Base-by-base conservation (phyloP, 2,888 invertebrate genomes). In the Trachelus iudaicus region DNA sequence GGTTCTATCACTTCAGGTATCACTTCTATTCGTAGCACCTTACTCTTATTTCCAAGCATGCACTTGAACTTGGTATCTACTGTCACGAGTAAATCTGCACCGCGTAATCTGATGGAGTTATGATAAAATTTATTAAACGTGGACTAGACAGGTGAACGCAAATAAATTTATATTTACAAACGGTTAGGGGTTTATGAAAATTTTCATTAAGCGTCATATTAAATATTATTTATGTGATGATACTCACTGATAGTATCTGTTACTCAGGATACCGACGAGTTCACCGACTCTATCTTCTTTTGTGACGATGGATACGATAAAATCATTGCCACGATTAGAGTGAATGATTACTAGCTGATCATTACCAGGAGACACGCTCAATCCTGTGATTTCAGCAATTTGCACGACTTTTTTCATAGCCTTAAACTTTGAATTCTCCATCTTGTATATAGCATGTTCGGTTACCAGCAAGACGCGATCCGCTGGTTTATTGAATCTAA, bases 271-370 rank as follows among this genome's bases (percentile, higher is more conserved):
- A 23, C 98, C 98, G 23, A 98, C 94, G 40, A 98, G 93, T 91
- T 98, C 98, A 0, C 98, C 98, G 76, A 98, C 94, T 82, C 96
- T 93, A 91, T 98, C 97, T 81, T 96, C 95, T 56, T 90, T 91
- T 11, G 92, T 86, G 73, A 92, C 92, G 80, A 98, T 93, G 0
- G 97, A 96, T 84, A 98, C 93, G 69, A 98, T 97, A 83, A 98
- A 94, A 93, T 99, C 98, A 92, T 98, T 98, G 78, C 97, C 96
- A 30, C 95, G 95, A 75, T 96, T 95, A 75, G 97, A 95, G 92
- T 98, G 98, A 84, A 98, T 93, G 76, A 97, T 95, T 80, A 97
- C 94, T 82, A 99, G 93, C 90, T 98, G 98, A 90, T 98, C 98
- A 79, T 94, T 94, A 6, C 96, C 96, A 40, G 97, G 96, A 88